Percentiles rank a stretch among this genome's conserved stretches.
Conservation (phyloP, 2,888 invertebrate species). For the Chirona hameri region DNA sequence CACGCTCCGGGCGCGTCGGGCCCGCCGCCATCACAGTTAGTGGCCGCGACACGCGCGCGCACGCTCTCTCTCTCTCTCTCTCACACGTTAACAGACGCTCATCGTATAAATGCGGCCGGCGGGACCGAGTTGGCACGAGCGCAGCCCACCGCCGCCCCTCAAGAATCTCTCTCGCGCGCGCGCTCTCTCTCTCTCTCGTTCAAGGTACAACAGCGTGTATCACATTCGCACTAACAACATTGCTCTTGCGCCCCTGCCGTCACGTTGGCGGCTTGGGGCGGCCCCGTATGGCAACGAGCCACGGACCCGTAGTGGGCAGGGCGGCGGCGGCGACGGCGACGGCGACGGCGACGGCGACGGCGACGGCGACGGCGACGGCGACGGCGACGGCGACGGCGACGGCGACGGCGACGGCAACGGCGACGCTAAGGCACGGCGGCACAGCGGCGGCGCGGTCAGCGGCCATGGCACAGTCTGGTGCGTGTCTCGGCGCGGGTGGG, state of each 20-base stretch:
- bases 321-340: neutral
- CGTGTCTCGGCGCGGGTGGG: neutral
- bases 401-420: neutral
- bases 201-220: constrained; percentile 5
- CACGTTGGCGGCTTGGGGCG: neutral
- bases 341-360: neutral
- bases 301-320: neutral
- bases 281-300: neutral
- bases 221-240: constrained; percentile 6
- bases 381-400: neutral
- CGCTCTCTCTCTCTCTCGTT: neutral
- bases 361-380: neutral
- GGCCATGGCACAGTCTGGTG: neutral
- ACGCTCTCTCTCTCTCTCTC: neutral
- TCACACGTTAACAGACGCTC: neutral
- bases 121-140: neutral
- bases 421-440: constrained; percentile 2
- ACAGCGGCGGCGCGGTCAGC: neutral
- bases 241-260: neutral
- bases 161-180: neutral
- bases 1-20: neutral
- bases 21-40: constrained; percentile 23
- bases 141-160: neutral
- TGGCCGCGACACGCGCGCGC: neutral
- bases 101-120: constrained; percentile 4